Evolutionary conservation across 2,888 invertebrate genomes (phyloP).

Genomic region (Fragum fragum): DNA sequence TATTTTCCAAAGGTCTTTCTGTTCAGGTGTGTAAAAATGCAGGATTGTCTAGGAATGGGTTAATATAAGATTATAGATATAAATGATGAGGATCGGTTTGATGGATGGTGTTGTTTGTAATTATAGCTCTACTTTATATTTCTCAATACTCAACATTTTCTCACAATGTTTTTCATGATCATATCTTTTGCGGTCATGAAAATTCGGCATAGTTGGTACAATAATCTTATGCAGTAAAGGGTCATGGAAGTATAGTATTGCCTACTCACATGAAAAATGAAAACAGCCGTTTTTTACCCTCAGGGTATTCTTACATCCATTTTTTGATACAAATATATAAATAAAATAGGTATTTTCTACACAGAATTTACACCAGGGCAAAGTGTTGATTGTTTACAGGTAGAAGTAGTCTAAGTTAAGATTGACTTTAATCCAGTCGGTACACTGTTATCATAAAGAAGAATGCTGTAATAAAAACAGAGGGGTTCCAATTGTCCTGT

Average conservation of each 20-base stretch:
- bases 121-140: too few relatives aligned
- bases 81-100: too few relatives aligned
- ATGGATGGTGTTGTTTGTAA: too few relatives aligned
- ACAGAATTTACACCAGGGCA: constrained; percentile 1
- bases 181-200: too few relatives aligned
- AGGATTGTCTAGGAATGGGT: too few relatives aligned
- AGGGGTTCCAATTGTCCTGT: constrained; percentile 13
- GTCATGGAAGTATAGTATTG: background rate
- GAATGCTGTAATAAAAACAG: constrained; percentile 1
- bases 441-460: constrained; percentile 3
- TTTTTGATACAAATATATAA: constrained; percentile 18
- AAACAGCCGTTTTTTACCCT: constrained; percentile 19
- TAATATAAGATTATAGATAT: too few relatives aligned
- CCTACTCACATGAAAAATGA: constrained; percentile 2
- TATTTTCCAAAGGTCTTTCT: too few relatives aligned
- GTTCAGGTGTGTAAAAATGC: too few relatives aligned
- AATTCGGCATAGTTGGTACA: too few relatives aligned
- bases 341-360: constrained; percentile 15
- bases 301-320: constrained; percentile 10
- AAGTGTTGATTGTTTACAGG: constrained; percentile 4
- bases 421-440: constrained; percentile 6
- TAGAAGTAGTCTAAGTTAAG: constrained; percentile 3
- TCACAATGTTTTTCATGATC: too few relatives aligned
- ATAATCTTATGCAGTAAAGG: background rate
- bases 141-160: too few relatives aligned